phyloP scores from a whole-genome alignment of 2,797 vertebrate species.

The Dendrocincla tyrannina region DNA sequence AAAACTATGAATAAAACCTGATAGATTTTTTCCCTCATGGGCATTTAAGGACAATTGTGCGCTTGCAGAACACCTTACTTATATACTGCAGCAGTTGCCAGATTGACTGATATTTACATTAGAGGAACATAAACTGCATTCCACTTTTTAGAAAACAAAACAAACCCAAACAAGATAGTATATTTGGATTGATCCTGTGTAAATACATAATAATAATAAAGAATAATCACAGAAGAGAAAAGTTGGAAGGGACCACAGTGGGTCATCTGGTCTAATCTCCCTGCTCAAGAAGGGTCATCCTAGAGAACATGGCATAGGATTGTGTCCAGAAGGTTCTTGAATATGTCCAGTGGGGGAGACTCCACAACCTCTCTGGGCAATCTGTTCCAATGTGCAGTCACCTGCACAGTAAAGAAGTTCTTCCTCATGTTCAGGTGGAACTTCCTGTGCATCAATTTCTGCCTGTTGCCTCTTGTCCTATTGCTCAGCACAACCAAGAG shows the following conservation, averaged over 20 bases:
- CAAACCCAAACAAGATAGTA: neutral
- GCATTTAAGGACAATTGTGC: neutral
- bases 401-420: neutral
- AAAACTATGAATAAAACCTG: neutral
- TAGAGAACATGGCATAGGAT: neutral
- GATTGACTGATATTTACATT: neutral
- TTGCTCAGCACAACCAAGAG: neutral
- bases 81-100: neutral
- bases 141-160: neutral
- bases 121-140: neutral
- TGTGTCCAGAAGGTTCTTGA: neutral
- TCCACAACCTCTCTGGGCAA: neutral
- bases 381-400: neutral
- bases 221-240: neutral
- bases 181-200: neutral
- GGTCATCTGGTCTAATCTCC: neutral
- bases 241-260: neutral
- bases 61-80: neutral
- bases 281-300: neutral
- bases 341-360: neutral
- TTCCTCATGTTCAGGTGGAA: neutral
- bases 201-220: neutral
- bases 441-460: neutral
- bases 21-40: neutral
- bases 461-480: neutral